These are phyloP conservation scores for Drosophila cardini DNA, from an alignment of 1,140 invertebrate species.

Conservation along the genomic window DNA sequence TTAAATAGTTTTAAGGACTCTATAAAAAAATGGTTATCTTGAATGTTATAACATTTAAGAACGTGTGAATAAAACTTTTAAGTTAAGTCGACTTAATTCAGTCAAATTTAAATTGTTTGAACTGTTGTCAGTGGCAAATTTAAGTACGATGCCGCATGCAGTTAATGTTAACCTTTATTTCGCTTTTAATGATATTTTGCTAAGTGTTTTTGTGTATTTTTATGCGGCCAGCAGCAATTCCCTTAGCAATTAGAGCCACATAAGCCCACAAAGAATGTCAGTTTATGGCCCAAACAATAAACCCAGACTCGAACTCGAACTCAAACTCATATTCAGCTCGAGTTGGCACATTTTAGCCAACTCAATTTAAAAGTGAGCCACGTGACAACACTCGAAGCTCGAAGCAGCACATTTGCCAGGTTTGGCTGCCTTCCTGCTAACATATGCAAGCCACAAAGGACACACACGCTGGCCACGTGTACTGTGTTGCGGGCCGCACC, in stretches of 20 bases:
- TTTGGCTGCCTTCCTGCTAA: constrained; percentile 20
- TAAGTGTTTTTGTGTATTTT: constrained; percentile 5
- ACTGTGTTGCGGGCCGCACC: constrained; percentile 21
- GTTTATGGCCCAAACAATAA: constrained; percentile 56
- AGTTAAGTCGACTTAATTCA: background rate
- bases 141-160: background rate
- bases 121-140: constrained; percentile 6
- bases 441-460: constrained; percentile 50
- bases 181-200: constrained; percentile 37
- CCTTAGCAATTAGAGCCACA: constrained; percentile 51
- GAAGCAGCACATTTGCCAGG: constrained; percentile 20
- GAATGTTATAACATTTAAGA: background rate
- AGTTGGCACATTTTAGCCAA: constrained; percentile 35
- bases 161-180: constrained; percentile 32
- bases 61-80: background rate
- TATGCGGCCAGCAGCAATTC: constrained; percentile 41
- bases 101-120: constrained; percentile 11
- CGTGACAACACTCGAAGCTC: constrained; percentile 44
- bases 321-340: background rate
- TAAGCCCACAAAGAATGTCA: constrained; percentile 33
- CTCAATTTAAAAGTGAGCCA: constrained; percentile 62
- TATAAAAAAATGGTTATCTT: too few species aligned
- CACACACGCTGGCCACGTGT: constrained; percentile 34
- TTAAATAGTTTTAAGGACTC: too few species aligned
- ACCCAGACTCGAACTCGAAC: constrained; percentile 6